These are phyloP conservation scores for Rhinolophus sinicus DNA, from an alignment of 2,113 vertebrate genomes.

Conservation along the genomic window DNA sequence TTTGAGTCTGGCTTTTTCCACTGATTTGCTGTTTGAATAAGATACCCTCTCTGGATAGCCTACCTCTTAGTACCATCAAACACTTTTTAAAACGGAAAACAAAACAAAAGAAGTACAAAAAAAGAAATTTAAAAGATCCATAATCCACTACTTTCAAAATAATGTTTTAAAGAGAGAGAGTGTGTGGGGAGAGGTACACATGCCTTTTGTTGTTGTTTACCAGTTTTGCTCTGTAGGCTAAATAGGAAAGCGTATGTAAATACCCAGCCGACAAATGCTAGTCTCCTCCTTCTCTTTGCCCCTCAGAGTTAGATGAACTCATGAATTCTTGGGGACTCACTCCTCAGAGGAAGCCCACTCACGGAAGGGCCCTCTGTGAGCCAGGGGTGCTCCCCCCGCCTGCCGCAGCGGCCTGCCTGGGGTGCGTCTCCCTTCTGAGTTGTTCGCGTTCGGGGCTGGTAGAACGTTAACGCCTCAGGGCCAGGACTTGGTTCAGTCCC, in stretches of 20 bases:
- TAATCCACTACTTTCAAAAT: constrained; percentile 32
- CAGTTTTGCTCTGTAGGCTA: background rate
- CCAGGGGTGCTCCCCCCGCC: background rate
- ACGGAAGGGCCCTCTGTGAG: background rate
- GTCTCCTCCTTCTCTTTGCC: background rate
- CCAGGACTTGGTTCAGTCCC: background rate
- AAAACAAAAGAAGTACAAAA: background rate
- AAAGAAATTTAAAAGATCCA: background rate
- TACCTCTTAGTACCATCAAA: constrained; percentile 8
- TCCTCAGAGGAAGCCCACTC: background rate
- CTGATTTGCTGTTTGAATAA: constrained; percentile 50
- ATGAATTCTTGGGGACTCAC: background rate
- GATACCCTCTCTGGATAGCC: background rate
- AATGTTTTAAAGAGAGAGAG: background rate
- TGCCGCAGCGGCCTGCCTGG: background rate
- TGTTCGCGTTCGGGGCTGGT: background rate
- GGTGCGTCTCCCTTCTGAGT: background rate
- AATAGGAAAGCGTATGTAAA: background rate
- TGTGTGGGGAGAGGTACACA: background rate
- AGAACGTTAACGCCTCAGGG: background rate
- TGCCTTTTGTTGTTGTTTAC: background rate
- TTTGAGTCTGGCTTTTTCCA: constrained; percentile 18
- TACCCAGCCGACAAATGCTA: background rate
- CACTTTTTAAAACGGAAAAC: background rate
- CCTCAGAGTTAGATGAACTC: background rate